Percentiles rank a stretch among this genome's conserved stretches.
These are phyloP conservation scores for Ophiodon elongatus DNA, from an alignment of 2,113 vertebrate species.

Conservation along the genomic window DNA sequence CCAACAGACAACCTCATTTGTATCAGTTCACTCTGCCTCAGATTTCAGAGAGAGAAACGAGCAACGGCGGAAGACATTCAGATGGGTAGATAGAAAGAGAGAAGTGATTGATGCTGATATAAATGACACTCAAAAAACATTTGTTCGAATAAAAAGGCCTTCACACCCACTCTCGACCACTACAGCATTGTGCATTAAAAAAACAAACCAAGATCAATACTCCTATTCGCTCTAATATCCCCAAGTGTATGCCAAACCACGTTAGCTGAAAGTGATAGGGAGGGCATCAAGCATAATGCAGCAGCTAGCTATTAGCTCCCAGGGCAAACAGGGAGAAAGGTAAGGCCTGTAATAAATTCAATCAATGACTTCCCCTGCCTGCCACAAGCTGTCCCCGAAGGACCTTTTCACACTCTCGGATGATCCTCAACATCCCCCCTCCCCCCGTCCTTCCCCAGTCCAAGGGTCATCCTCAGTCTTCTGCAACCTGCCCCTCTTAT, in stretches of 20 bases:
- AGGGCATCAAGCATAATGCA: conserved; percentile 70
- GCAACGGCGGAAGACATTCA: conserved; percentile 11
- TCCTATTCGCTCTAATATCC: conserved; percentile 62
- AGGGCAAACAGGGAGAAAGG: conserved; percentile 42
- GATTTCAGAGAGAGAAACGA: conserved; percentile 31
- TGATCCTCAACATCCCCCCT: conserved; percentile 31
- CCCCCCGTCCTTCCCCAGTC: conserved; percentile 28
- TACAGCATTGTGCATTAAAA: conserved; percentile 47
- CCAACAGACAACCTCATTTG: conserved; percentile 52
- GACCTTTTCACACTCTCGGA: conserved; percentile 49
- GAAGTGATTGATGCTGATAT: conserved; percentile 52
- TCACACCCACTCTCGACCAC: conserved; percentile 54
- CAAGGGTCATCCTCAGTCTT: conserved; percentile 35
- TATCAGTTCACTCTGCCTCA: conserved; percentile 38
- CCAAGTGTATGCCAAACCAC: conserved; percentile 68
- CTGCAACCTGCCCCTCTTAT: conserved; percentile 26
- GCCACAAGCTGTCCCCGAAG: conserved; percentile 50
- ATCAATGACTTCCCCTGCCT: conserved; percentile 56
- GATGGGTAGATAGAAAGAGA: conserved; percentile 23
- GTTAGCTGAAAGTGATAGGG: conserved; percentile 60
- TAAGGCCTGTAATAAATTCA: conserved; percentile 53
- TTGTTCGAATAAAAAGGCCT: conserved; percentile 66
- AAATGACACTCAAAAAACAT: conserved; percentile 58
- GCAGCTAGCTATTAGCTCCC: conserved; percentile 53
- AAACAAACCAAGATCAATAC: conserved; percentile 67